These are phyloP conservation scores for Drosophila mojavensis DNA, from an alignment of 1,140 invertebrate species.

Conservation along the genomic window DNA sequence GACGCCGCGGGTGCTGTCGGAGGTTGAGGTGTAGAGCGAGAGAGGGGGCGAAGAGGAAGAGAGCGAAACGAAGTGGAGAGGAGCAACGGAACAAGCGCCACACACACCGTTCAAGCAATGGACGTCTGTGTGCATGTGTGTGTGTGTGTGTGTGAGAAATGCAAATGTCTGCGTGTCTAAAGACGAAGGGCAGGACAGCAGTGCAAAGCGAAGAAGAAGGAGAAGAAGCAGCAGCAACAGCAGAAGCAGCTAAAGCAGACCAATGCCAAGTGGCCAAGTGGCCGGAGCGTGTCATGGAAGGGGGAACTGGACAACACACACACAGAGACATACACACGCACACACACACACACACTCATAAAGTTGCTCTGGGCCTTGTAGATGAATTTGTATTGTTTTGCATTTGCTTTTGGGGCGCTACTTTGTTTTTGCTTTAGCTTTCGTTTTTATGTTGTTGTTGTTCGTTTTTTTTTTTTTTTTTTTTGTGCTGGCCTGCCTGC, in stretches of 20 bases:
- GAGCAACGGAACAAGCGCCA: conserved; percentile 58
- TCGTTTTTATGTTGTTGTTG: conserved; percentile 36
- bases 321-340: conserved; percentile 20
- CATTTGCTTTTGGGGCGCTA: conserved; percentile 81
- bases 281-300: conserved; percentile 32
- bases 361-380: conserved; percentile 46
- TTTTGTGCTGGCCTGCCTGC: not conserved
- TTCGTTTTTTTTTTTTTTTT: conserved; percentile 25
- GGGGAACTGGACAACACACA: conserved; percentile 23
- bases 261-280: conserved; percentile 64
- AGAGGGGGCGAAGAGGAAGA: no score
- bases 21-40: not conserved
- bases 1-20: conserved; percentile 42
- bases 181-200: conserved; percentile 18
- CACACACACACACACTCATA: conserved; percentile 21
- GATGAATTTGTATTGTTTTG: conserved; percentile 82
- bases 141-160: conserved; percentile 42
- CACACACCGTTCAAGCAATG: conserved; percentile 50
- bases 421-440: conserved; percentile 73
- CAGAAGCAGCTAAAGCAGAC: conserved; percentile 26
- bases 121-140: conserved; percentile 8
- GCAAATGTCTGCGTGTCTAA: conserved; percentile 66
- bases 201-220: conserved; percentile 18
- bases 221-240: conserved; percentile 36
- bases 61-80: not conserved